phyloP scores from a whole-genome alignment of 1,140 invertebrate species.

The Liolophura sinensis region DNA sequence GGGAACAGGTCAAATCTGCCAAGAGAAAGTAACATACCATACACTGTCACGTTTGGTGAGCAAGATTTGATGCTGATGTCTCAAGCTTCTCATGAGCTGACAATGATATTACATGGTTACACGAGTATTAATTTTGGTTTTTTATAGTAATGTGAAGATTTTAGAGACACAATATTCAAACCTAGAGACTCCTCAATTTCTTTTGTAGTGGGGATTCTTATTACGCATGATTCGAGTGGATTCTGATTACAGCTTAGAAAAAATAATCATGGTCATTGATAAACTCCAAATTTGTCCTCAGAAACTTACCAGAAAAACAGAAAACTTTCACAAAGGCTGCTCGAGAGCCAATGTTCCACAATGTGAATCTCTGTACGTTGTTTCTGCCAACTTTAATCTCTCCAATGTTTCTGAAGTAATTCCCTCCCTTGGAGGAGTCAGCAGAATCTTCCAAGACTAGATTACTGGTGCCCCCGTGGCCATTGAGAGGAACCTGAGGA shows the following conservation, averaged over 20 bases:
- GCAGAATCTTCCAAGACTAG: slow-evolving; percentile 19
- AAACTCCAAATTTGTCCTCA: background rate
- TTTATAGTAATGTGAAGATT: no score
- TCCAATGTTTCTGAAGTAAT: slow-evolving; percentile 22
- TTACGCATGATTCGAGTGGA: background rate
- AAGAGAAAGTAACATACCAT: slow-evolving; percentile 2
- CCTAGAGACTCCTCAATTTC: background rate
- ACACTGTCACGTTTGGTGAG: background rate
- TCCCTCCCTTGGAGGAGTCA: slow-evolving; percentile 13
- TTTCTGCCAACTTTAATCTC: slow-evolving; percentile 13
- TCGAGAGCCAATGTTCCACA: slow-evolving; percentile 26
- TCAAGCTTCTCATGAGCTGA: background rate
- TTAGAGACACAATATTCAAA: background rate
- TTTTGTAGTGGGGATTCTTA: background rate
- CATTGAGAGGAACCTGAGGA: slow-evolving; percentile 26
- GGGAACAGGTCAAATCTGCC: slow-evolving; percentile 26
- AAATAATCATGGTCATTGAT: background rate
- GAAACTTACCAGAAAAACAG: slow-evolving; percentile 23
- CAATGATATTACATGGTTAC: background rate
- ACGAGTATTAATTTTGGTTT: background rate
- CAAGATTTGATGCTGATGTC: background rate
- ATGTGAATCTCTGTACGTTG: slow-evolving; percentile 16
- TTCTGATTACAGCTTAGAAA: background rate
- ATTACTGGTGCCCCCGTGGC: slow-evolving; percentile 29
- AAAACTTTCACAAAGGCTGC: slow-evolving; percentile 28